A percentile compares a stretch with the other conserved stretches of the same genome.
These are phyloP conservation scores for Cervus canadensis DNA, from an alignment of 2,113 vertebrate genomes.

Conservation along the genomic window DNA sequence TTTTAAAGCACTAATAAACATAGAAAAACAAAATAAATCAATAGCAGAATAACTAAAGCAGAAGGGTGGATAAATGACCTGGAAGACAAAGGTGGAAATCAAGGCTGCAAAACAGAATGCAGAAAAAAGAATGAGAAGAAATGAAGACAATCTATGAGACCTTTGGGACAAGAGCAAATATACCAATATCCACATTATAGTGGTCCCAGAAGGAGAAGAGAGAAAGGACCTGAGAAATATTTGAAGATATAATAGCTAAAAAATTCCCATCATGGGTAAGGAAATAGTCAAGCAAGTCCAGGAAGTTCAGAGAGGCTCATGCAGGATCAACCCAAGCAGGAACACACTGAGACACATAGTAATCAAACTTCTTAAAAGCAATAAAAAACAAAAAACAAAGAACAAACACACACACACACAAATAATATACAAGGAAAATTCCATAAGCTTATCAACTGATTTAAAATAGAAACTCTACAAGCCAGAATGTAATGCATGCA, in stretches of 20 bases:
- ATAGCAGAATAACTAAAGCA: background rate
- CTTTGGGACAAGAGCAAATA: background rate
- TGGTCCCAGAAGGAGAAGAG: background rate
- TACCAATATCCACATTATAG: background rate
- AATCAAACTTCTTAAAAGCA: background rate
- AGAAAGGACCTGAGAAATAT: background rate
- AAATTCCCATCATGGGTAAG: background rate
- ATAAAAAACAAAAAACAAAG: too few species aligned
- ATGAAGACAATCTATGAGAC: background rate
- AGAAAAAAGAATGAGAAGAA: background rate
- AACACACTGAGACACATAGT: background rate
- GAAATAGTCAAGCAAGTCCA: background rate
- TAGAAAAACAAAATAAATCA: background rate
- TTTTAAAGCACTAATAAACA: background rate
- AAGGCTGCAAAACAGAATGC: background rate
- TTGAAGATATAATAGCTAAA: background rate
- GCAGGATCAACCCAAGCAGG: background rate
- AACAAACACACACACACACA: too few species aligned
- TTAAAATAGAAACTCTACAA: background rate
- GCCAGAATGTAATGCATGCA: background rate
- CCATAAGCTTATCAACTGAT: background rate
- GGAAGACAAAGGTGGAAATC: background rate
- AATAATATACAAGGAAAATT: background rate
- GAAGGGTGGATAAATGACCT: background rate
- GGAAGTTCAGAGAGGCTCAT: background rate